phyloP scores from a whole-genome alignment of 2,113 vertebrate genomes.

The Urocolius indicus region DNA sequence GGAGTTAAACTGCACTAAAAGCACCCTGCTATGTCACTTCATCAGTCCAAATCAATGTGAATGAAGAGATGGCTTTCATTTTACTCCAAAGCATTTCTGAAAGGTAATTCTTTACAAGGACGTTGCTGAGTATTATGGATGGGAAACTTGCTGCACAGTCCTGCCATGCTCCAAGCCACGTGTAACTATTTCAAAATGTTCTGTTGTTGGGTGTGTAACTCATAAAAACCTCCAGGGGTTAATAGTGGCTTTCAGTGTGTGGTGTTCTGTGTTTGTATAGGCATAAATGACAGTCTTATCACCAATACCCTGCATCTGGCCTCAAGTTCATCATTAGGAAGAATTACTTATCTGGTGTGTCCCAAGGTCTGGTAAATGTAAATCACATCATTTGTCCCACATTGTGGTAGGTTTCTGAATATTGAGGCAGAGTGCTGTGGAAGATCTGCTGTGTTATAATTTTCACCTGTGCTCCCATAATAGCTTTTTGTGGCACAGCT shows the following conservation, averaged over 20 bases:
- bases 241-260: not conserved
- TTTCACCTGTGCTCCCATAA: not conserved
- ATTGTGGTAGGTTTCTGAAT: not conserved
- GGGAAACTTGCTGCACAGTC: not conserved
- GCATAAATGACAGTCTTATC: conserved; percentile 28
- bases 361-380: not conserved
- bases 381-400: not conserved
- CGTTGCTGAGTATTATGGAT: not conserved
- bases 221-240: conserved; percentile 6
- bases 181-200: not conserved
- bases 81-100: not conserved
- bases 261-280: not conserved
- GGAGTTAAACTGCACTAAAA: not conserved
- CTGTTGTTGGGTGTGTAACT: not conserved
- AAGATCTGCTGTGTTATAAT: not conserved
- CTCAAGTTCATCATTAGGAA: not conserved
- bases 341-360: not conserved
- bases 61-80: not conserved
- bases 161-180: not conserved
- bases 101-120: not conserved
- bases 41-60: not conserved
- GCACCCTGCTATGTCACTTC: not conserved
- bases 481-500: not conserved
- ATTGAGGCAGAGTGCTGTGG: not conserved
- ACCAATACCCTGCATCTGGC: not conserved